Conservation (phyloP, 2,113 vertebrate genomes). For the Nycticebus coucang region DNA sequence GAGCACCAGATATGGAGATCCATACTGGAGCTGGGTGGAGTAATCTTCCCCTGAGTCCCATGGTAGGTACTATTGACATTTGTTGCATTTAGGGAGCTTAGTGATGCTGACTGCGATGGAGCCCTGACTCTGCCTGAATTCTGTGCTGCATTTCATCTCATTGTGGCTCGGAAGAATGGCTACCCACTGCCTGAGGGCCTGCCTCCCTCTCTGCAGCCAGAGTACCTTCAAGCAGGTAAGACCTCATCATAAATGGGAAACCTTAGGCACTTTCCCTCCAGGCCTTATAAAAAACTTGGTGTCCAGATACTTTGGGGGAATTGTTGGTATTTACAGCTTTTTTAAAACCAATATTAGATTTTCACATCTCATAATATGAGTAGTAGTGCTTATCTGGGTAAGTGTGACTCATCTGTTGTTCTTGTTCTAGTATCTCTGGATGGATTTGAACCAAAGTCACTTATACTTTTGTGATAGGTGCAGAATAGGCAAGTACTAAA, state of each 20-base stretch:
- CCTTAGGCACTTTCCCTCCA: background rate
- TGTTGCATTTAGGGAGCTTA: constrained; percentile 90
- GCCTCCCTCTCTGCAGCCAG: constrained; percentile 89
- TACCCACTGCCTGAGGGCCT: constrained; percentile 93
- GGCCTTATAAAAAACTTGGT: background rate
- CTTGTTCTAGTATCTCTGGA: background rate
- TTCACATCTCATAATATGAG: background rate
- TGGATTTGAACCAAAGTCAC: background rate
- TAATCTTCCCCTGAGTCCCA: background rate
- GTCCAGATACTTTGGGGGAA: background rate
- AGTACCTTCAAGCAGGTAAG: constrained; percentile 86
- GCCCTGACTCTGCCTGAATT: constrained; percentile 94
- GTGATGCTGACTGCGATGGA: constrained; percentile 95
- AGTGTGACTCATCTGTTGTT: constrained; percentile 3
- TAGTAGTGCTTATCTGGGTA: background rate
- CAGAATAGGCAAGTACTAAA: background rate
- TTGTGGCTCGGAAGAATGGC: constrained; percentile 97
- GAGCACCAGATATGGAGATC: background rate
- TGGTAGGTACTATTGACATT: background rate
- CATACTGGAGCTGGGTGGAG: background rate
- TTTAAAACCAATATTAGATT: constrained; percentile 6
- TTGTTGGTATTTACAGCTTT: background rate
- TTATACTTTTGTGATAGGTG: constrained; percentile 36
- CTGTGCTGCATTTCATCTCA: constrained; percentile 96
- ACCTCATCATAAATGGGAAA: background rate